Evolutionary conservation across 2,113 vertebrate genomes (phyloP).

Genomic region (Ameiurus melas): DNA sequence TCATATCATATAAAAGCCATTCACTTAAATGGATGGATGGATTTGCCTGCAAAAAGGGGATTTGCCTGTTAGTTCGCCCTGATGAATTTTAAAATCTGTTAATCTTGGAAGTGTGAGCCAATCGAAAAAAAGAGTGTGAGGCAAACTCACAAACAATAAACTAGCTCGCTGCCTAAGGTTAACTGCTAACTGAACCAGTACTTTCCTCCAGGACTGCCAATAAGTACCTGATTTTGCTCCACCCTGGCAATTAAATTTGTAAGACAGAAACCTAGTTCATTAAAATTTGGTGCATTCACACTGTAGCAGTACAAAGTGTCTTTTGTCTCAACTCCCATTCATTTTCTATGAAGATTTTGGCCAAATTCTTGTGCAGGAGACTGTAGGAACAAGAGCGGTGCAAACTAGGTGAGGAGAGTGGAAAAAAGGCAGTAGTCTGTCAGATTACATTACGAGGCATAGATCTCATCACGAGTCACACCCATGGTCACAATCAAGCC

Average conservation of each 20-base stretch:
- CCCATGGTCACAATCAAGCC: not conserved
- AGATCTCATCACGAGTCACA: not conserved
- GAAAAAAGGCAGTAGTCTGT: not conserved
- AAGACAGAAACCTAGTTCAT: not conserved
- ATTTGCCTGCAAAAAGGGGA: not conserved
- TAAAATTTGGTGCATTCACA: not conserved
- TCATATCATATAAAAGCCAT: not conserved
- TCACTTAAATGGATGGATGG: not conserved
- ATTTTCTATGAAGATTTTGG: not conserved
- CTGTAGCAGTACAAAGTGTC: not conserved
- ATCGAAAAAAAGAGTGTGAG: not conserved
- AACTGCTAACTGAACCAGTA: not conserved
- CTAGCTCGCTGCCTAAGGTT: not conserved
- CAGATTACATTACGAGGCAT: not conserved
- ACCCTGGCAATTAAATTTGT: not conserved
- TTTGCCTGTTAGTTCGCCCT: not conserved
- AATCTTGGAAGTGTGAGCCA: not conserved
- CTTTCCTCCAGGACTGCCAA: not conserved
- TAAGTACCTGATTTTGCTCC: not conserved
- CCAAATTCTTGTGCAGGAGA: not conserved
- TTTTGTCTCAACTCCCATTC: not conserved
- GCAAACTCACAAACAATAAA: not conserved
- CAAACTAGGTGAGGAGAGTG: not conserved
- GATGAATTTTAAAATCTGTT: not conserved
- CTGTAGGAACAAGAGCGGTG: not conserved